Evolutionary conservation across 1,140 invertebrate genomes (phyloP), one percentile per base, ranked within the genome.

Genomic region (Epicauta chinensis): DNA sequence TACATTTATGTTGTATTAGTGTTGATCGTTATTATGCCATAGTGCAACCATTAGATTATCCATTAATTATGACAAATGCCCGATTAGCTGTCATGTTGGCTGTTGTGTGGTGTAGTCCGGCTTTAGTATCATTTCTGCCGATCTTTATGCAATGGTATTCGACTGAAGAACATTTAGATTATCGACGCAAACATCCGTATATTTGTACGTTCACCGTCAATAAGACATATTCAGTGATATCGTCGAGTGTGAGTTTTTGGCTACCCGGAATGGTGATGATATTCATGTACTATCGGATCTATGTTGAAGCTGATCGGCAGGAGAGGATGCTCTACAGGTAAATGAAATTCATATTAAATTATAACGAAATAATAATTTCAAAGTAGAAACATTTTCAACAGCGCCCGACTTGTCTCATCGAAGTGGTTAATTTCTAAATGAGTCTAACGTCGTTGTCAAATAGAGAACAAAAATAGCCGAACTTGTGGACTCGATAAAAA

Each of bases 121-220:
- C 90, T 2, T 72, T 94, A 16, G 91, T 98, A 35, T 97, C 93
- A 2, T 94, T 97, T 64, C 77, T 97, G 17, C 94, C 96, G 0
- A 93, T 98, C 37, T 97, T 97, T 67, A 87, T 87, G 68, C 91
- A 89, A 2, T 93, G 91, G 88, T 93, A 93, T 70, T 90, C 90
- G 0, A 92, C 91, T 0, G 73, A 77, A n/a, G 83, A 88, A 57
- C 86, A 93, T 65, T 75, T 89, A 49, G 74, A 81, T 32, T 84
- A 79, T 63, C 76, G 87, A 30, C 77, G 76, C 60, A 73, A 77
- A 38, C 80, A 88, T 68, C 87, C 87, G 2, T 78, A 89, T 56
- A 74, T 84, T 58, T 97, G 93, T 70, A 79, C 78, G 58, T 96
- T 96, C 67, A 82, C 83, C 51, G 93, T 96, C 51, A 97, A 96